A percentile compares a stretch with the other conserved stretches of the same genome.
Conservation (phyloP, 2,113 vertebrate genomes). For the Zootoca vivipara region DNA sequence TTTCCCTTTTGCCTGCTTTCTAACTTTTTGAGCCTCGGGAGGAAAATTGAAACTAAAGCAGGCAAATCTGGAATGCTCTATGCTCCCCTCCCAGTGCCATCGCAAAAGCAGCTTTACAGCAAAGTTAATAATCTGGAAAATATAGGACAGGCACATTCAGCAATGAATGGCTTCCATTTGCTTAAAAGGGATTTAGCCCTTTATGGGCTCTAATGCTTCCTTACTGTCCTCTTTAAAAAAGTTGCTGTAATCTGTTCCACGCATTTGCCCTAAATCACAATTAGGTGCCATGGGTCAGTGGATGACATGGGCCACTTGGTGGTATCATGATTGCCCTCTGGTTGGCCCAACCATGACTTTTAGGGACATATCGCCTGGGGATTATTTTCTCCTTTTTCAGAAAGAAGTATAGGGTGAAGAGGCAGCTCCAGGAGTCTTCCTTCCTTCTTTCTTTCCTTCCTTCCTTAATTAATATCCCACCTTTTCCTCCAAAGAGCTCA, state of each 20-base stretch:
- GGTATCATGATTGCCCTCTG: not conserved
- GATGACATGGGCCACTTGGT: not conserved
- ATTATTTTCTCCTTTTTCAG: too few relatives aligned
- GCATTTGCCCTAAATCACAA: not conserved
- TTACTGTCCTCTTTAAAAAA: not conserved
- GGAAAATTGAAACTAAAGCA: not conserved
- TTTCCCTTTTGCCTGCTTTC: not conserved
- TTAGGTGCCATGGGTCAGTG: not conserved
- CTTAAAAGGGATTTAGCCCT: slow-evolving; percentile 11
- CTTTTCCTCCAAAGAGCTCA: too few relatives aligned
- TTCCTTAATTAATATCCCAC: too few relatives aligned
- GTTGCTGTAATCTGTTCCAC: not conserved
- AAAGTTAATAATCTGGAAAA: slow-evolving; percentile 29
- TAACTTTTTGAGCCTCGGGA: not conserved
- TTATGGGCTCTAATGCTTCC: not conserved
- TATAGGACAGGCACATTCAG: slow-evolving; percentile 8
- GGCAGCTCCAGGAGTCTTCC: not conserved
- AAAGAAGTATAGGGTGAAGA: too few relatives aligned
- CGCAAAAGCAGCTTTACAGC: not conserved
- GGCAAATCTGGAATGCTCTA: not conserved
- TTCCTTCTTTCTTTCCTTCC: too few relatives aligned
- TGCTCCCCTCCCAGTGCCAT: not conserved
- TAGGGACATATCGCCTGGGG: not conserved
- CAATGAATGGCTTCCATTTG: slow-evolving; percentile 7
- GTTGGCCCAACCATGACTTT: not conserved